Percentiles rank a stretch among this genome's conserved stretches.
Evolutionary conservation across 2,888 invertebrate genomes (phyloP).

Genomic region (Drosophila sordidula): DNA sequence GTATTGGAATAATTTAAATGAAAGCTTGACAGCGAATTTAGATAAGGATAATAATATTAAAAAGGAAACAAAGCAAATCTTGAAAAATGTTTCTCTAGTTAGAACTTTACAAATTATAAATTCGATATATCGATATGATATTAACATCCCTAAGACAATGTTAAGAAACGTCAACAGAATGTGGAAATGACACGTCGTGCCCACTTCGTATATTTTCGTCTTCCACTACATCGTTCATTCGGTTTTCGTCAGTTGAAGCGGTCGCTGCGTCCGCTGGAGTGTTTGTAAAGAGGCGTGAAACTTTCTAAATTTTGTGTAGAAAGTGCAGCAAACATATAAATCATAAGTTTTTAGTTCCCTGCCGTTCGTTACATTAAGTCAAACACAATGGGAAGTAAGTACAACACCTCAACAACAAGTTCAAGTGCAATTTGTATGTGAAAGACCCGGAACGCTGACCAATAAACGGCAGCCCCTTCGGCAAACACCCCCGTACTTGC

Average conservation of each 20-base stretch:
- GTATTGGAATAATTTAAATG: neutral
- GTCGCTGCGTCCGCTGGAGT: conserved; percentile 26
- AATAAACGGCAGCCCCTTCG: conserved; percentile 11
- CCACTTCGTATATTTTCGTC: conserved; percentile 40
- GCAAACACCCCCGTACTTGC: conserved; percentile 70
- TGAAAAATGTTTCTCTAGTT: too few relatives aligned
- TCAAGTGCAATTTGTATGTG: conserved; percentile 17
- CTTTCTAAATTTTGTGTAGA: conserved; percentile 70
- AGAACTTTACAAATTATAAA: neutral
- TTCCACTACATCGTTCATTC: conserved; percentile 57
- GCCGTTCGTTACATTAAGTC: conserved; percentile 51
- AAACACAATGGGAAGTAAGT: conserved; percentile 83
- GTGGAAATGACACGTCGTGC: conserved; percentile 53
- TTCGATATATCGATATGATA: conserved; percentile 8
- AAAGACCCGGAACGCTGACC: conserved; percentile 15
- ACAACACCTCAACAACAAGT: conserved; percentile 31
- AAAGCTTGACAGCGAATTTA: neutral
- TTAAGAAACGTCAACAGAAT: conserved; percentile 8
- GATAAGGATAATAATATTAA: neutral
- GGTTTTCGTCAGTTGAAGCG: conserved; percentile 59
- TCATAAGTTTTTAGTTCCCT: conserved; percentile 39
- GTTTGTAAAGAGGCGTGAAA: conserved; percentile 35
- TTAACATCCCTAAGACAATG: conserved; percentile 20
- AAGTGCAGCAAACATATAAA: conserved; percentile 49
- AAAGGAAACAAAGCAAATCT: neutral